Evolutionary conservation across 2,797 vertebrate genomes (phyloP), one percentile per base, ranked within the genome.

Genomic region (Clarias pachynema): DNA sequence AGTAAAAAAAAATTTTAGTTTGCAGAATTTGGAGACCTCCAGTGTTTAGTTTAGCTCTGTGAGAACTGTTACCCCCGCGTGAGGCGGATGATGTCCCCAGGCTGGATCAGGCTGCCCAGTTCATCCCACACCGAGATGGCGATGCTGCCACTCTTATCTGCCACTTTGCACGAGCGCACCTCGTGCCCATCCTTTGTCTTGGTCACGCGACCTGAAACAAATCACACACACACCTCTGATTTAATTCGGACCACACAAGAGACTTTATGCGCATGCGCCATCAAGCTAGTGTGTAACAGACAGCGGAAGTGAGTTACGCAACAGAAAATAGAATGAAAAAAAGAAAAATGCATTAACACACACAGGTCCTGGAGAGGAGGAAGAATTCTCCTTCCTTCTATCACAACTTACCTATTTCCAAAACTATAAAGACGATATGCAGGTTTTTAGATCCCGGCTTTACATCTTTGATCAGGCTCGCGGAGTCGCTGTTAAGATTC

Each of bases 121-220:
- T 99, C 98, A 91, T 99, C 98, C 98, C 98, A 99, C 16, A 99
- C 98, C 18, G 98, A 99, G 92, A 99, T 97, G 44, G 97, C 97
- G 91, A 99, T 99, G 95, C 98, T 98, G 79, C 98, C 98, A 31
- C 97, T 99, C 93, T 97, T 98, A 92, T 99, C 98, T 0, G 98
- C 98, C 91, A 99, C 98, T 91, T 98, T 99, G 91, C 98, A 99
- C 0, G 98, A 98, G 91, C 98, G 96, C 89, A 99, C 98, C 93
- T 99, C 98, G 81, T 99, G 98, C 75, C 98, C 98, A 87, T 99
- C 98, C 95, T 99, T 99, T 66, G 98, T 99, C 95, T 99, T 99
- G 88, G 98, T 99, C 78, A 99, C 98, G 88, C 98, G 95, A 82
- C 98, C 98, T 99, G 57, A 24, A 40, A 44, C 14, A 34, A 3